A percentile compares a stretch with the other conserved stretches of the same genome.
Conservation (phyloP, 1,140 invertebrate species). For the Cotesia vestalis region DNA sequence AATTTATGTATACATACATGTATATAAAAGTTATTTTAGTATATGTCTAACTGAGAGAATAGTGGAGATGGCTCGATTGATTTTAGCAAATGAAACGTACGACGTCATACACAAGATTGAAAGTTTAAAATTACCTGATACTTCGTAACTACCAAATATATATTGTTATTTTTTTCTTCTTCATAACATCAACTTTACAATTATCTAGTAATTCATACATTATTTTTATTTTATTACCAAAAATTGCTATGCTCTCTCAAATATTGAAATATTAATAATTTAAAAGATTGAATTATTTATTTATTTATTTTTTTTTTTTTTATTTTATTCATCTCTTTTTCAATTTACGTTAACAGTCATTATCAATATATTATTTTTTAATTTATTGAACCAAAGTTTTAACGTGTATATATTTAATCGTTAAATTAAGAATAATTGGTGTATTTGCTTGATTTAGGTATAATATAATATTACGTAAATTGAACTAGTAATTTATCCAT, state of each 20-base stretch:
- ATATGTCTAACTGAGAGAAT: constrained; percentile 47
- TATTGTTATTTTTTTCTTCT: constrained; percentile 11
- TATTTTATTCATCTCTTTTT: too few relatives aligned
- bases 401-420: too few relatives aligned
- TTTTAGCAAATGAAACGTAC: constrained; percentile 24
- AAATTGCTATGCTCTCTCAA: too few relatives aligned
- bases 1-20: constrained; percentile 41
- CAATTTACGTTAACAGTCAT: too few relatives aligned
- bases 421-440: too few relatives aligned
- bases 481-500: too few relatives aligned
- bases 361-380: too few relatives aligned
- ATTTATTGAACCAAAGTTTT: too few relatives aligned
- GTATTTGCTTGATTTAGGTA: not conserved
- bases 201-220: not conserved
- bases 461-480: constrained; percentile 14
- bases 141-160: constrained; percentile 12
- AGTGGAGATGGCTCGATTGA: constrained; percentile 30
- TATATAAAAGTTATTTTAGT: constrained; percentile 52
- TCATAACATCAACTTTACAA: not conserved
- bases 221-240: too few relatives aligned
- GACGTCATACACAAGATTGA: constrained; percentile 16
- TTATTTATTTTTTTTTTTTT: too few relatives aligned
- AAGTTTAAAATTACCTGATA: constrained; percentile 17
- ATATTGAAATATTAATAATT: too few relatives aligned
- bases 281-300: too few relatives aligned